Conservation (phyloP, 2,888 invertebrate species). For the Carabus problematicus region DNA sequence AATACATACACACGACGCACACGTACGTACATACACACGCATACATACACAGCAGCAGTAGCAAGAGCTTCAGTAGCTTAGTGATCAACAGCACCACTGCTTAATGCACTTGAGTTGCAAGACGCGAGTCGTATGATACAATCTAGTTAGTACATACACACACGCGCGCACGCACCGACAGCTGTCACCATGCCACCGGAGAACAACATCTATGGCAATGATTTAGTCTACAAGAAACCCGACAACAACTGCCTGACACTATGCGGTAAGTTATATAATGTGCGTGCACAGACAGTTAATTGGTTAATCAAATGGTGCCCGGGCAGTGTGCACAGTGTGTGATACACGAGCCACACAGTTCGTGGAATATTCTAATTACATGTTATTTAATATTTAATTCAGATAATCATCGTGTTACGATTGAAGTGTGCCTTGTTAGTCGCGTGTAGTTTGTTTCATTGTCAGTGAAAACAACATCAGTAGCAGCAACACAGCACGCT, state of each 20-base stretch:
- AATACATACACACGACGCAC: neutral
- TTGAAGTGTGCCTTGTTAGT: constrained; percentile 1
- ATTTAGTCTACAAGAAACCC: constrained; percentile 57
- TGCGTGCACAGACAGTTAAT: no score
- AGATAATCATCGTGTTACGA: neutral
- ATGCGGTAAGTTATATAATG: constrained; percentile 23
- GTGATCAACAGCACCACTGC: no score
- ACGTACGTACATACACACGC: neutral
- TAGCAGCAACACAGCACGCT: no score
- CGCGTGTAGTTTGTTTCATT: no score
- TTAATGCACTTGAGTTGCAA: no score
- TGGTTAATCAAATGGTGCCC: no score
- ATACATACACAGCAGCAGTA: constrained; percentile 3
- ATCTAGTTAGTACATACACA: neutral
- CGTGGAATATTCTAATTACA: constrained; percentile 43
- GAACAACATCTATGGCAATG: constrained; percentile 53
- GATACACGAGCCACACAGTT: no score
- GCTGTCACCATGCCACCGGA: constrained; percentile 43
- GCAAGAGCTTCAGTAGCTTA: neutral
- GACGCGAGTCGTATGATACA: no score
- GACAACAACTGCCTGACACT: constrained; percentile 48
- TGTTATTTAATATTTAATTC: neutral
- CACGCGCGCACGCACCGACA: neutral
- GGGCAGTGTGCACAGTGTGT: no score
- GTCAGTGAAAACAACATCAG: no score